These are phyloP conservation scores for Scaptomyza tumidula DNA, from an alignment of 2,888 invertebrate genomes.

Conservation along the genomic window DNA sequence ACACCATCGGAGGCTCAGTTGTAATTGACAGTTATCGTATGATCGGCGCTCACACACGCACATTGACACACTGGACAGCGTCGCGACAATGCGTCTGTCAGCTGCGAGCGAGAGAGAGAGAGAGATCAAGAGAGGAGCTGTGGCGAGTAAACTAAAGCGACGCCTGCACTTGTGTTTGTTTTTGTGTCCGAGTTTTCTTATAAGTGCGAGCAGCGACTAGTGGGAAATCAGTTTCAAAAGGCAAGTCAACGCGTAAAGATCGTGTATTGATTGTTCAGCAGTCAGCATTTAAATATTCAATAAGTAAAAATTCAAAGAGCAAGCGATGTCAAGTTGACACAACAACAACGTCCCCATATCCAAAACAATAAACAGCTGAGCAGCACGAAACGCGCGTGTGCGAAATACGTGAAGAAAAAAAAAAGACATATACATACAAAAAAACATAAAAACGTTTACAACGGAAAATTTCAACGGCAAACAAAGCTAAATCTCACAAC, in stretches of 20 bases:
- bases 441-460: conserved; percentile 33
- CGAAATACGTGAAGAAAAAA: conserved; percentile 47
- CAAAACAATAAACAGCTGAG: conserved; percentile 66
- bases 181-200: conserved; percentile 71
- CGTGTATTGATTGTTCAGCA: conserved; percentile 31
- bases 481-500: conserved; percentile 34
- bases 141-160: conserved; percentile 13
- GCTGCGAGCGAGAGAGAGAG: conserved; percentile 35
- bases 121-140: conserved; percentile 4
- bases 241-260: conserved; percentile 62
- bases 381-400: conserved; percentile 70
- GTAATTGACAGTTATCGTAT: conserved; percentile 64
- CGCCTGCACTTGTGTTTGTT: conserved; percentile 56
- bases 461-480: conserved; percentile 69
- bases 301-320: not conserved
- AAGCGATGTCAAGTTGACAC: conserved; percentile 22
- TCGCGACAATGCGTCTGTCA: conserved; percentile 51
- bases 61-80: conserved; percentile 43
- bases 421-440: conserved; percentile 43
- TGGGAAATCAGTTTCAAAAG: conserved; percentile 75
- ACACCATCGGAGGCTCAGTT: conserved; percentile 9
- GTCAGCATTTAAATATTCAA: not conserved
- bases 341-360: conserved; percentile 3
- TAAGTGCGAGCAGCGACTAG: conserved; percentile 56
- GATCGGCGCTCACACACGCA: conserved; percentile 43